Percentiles rank a stretch among this genome's conserved stretches.
Evolutionary conservation across 2,888 invertebrate species (phyloP).

Genomic region (Lepidochrysops patricia): DNA sequence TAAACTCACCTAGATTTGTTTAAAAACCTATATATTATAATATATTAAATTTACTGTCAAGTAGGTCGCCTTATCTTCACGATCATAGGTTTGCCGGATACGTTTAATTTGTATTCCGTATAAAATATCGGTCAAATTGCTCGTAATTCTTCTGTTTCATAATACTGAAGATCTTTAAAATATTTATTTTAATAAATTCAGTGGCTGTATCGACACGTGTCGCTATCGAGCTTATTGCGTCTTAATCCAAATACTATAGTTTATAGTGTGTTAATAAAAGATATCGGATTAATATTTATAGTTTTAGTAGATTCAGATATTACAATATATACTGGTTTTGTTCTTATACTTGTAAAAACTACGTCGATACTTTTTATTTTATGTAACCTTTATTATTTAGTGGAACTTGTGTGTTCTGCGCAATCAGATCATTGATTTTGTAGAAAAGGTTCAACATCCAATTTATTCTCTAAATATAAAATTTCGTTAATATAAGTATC

Average conservation of each 20-base stretch:
- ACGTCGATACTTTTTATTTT: too few relatives aligned
- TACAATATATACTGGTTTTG: too few relatives aligned
- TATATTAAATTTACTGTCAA: background rate
- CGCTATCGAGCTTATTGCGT: constrained; percentile 1
- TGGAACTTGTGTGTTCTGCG: too few relatives aligned
- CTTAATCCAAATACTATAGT: constrained; percentile 9
- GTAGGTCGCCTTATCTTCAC: background rate
- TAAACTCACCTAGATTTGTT: too few relatives aligned
- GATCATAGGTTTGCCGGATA: background rate
- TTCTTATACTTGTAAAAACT: too few relatives aligned
- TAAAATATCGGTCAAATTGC: background rate
- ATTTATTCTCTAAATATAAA: background rate
- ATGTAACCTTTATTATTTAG: too few relatives aligned
- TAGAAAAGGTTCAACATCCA: background rate
- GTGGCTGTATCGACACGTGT: constrained; percentile 1
- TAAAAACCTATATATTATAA: too few relatives aligned
- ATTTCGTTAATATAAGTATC: background rate
- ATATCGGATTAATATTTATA: background rate
- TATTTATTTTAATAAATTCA: background rate
- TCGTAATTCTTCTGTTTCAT: background rate
- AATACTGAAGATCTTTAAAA: background rate
- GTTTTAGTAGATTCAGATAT: background rate
- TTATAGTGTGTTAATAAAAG: background rate
- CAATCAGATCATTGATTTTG: background rate
- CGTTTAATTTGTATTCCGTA: background rate